Evolutionary conservation across 2,797 vertebrate genomes (phyloP), one percentile per base, ranked within the genome.

Genomic region (Girardinus metallicus): DNA sequence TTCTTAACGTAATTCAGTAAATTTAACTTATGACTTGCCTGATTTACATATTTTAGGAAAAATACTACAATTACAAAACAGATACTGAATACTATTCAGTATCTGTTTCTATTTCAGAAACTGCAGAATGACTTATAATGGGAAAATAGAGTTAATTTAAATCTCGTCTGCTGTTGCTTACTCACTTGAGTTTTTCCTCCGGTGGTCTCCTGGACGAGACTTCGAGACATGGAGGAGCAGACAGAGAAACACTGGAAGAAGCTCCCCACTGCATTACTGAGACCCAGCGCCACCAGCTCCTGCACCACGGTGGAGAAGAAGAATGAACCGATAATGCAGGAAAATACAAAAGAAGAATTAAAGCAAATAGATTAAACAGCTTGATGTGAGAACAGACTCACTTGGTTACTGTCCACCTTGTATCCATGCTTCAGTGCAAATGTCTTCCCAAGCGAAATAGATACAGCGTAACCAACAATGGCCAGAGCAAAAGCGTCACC

Each of bases 361-460:
- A 68, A 39, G 36, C 18, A 76, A 3, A 49, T 47, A 9, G 73
- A 2, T 47, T 26, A 4, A 15, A 23, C 23, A 26, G 9, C 62
- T 36, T 36, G 0, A 74, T 41, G 21, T 5, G 18, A 75, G 44
- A 51, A 39, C 15, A 21, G 10, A 62, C 76, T 89, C 73, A 96
- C 96, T 97, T 99, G 98, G 93, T 98, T 99, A 92, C 97, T 99
- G 87, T 99, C 97, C 89, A 99, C 97, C 76, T 97, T 97, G 95
- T 99, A 99, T 83, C 98, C 98, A 0, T 99, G 97, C 91, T 97
- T 98, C 76, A 99, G 92, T 31, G 97, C 98, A 91, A 99, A 99
- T 76, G 97, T 99, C 96, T 99, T 99, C 72, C 98, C 99, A 49
- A 99, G 93, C 0, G 98, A 99, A 93, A 99, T 97, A 83, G 97